Percentiles rank a stretch among this genome's conserved stretches.
These are phyloP conservation scores for Erebia epiphron DNA, from an alignment of 2,888 invertebrate species.

Conservation along the genomic window DNA sequence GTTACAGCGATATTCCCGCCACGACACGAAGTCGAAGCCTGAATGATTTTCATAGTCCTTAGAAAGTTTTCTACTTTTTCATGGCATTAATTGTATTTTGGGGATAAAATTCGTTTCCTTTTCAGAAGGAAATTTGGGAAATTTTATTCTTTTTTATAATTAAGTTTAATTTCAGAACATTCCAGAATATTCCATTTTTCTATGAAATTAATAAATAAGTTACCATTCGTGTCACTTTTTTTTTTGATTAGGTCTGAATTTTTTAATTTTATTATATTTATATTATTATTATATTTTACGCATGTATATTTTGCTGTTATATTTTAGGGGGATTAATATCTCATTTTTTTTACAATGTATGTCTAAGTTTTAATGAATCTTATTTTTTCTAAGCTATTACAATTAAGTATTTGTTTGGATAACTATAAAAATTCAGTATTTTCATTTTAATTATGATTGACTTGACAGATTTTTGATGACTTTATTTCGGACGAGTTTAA, in stretches of 20 bases:
- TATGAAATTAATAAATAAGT: conserved; percentile 3
- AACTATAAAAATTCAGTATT: conserved; percentile 16
- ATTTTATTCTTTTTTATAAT: conserved; percentile 26
- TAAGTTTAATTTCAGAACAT: conserved; percentile 22
- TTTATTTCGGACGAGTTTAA: background rate
- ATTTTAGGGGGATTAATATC: conserved; percentile 15
- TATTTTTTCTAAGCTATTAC: background rate
- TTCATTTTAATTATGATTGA: background rate
- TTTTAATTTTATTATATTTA: conserved; percentile 6
- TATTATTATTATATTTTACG: conserved; percentile 17
- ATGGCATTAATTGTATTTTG: conserved; percentile 17
- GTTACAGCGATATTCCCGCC: conserved; percentile 30
- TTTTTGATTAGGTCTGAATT: conserved; percentile 14
- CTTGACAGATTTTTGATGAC: background rate
- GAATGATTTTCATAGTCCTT: conserved; percentile 29
- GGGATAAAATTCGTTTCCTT: conserved; percentile 35
- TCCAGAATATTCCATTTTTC: conserved; percentile 13
- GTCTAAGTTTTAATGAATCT: background rate
- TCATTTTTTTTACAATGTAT: conserved; percentile 22
- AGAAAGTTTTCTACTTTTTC: conserved; percentile 26
- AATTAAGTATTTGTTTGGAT: background rate
- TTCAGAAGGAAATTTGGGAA: conserved; percentile 24
- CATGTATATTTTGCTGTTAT: conserved; percentile 25
- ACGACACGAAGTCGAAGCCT: conserved; percentile 33
- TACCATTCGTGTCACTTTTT: conserved; percentile 36